Percentiles rank a stretch among this genome's conserved stretches.
Conservation (phyloP, 2,888 invertebrate species). For the Xylocampa areola region DNA sequence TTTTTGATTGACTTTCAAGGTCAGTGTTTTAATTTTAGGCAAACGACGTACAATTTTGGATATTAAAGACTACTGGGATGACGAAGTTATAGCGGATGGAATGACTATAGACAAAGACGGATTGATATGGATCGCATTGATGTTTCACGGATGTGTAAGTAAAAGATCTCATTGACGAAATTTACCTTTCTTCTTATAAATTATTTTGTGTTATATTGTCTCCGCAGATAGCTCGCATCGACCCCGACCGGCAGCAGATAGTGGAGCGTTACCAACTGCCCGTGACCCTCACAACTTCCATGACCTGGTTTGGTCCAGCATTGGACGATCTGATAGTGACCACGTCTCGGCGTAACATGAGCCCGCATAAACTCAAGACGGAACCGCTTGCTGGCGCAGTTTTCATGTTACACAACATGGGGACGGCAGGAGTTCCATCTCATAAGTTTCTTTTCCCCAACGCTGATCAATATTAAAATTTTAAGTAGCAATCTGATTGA, state of each 20-base stretch:
- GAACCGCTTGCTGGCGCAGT: slow-evolving; percentile 60
- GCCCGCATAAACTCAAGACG: slow-evolving; percentile 7
- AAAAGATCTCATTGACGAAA: neutral
- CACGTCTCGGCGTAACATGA: slow-evolving; percentile 74
- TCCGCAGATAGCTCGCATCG: slow-evolving; percentile 83
- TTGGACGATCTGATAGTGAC: slow-evolving; percentile 90
- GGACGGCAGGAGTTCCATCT: slow-evolving; percentile 52
- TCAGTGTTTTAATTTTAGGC: too few relatives aligned
- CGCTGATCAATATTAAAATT: slow-evolving; percentile 52
- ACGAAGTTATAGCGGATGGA: slow-evolving; percentile 82
- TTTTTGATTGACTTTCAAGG: too few relatives aligned
- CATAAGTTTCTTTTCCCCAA: slow-evolving; percentile 57
- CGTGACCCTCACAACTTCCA: slow-evolving; percentile 87
- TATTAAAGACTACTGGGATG: slow-evolving; percentile 69
- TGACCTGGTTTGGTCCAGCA: slow-evolving; percentile 90
- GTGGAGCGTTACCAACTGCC: slow-evolving; percentile 86
- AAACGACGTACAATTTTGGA: slow-evolving; percentile 81
- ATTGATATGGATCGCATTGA: slow-evolving; percentile 92
- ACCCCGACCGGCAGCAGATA: slow-evolving; percentile 77
- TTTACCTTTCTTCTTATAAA: neutral
- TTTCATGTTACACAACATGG: slow-evolving; percentile 54
- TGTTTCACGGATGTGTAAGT: slow-evolving; percentile 87
- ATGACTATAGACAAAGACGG: slow-evolving; percentile 93
- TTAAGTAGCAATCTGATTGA: too few relatives aligned
- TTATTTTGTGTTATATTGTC: slow-evolving; percentile 3